Evolutionary conservation across 2,113 vertebrate species (phyloP).

Genomic region (Charadrius vociferus): DNA sequence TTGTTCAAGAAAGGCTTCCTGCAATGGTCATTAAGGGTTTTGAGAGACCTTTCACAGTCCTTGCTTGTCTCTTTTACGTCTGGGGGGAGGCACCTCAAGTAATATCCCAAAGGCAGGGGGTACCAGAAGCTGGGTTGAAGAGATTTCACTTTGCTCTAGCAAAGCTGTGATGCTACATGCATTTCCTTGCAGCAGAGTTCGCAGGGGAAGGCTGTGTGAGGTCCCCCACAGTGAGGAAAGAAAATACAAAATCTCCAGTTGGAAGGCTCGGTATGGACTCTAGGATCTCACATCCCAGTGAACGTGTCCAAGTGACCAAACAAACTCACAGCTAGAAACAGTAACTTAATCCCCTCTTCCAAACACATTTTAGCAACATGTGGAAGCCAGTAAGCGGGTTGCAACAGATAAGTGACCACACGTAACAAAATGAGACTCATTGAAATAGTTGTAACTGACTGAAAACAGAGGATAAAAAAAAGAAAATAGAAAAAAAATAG

Average conservation of each 20-base stretch:
- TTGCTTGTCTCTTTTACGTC: background rate
- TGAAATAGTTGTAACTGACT: background rate
- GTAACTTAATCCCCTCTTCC: slow-evolving; percentile 30
- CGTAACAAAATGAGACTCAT: background rate
- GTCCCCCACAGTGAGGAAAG: background rate
- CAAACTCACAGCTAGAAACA: slow-evolving; percentile 49
- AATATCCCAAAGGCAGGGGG: background rate
- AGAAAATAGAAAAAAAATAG: background rate
- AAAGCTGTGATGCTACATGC: background rate
- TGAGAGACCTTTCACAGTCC: background rate
- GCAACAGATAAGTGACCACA: slow-evolving; percentile 7
- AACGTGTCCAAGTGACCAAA: slow-evolving; percentile 41
- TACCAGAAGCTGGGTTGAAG: background rate
- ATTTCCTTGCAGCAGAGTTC: background rate
- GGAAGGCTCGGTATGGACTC: background rate
- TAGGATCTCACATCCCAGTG: background rate
- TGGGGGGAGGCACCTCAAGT: background rate
- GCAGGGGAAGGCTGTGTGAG: background rate
- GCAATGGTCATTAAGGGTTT: background rate
- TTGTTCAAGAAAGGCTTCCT: background rate
- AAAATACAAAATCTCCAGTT: background rate
- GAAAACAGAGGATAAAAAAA: background rate
- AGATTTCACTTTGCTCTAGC: background rate
- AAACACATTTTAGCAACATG: slow-evolving; percentile 34
- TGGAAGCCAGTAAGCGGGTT: slow-evolving; percentile 20